A percentile compares a stretch with the other conserved stretches of the same genome.
Evolutionary conservation across 2,113 vertebrate genomes (phyloP).

Genomic region (Eudyptes chrysolophus): DNA sequence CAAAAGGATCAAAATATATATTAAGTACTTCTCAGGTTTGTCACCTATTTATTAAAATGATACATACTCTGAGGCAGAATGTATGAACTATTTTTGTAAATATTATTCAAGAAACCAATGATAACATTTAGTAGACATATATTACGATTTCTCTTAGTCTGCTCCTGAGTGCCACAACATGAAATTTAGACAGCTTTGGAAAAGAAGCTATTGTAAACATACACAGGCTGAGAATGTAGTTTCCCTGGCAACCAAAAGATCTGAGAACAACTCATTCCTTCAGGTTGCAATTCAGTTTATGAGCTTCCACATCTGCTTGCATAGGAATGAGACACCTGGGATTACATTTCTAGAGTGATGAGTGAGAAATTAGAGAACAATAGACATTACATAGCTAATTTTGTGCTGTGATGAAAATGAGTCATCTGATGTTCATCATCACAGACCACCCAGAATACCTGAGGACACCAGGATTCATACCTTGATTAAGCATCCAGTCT

Average conservation of each 20-base stretch:
- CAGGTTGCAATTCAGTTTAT: slow-evolving; percentile 65
- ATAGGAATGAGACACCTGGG: slow-evolving; percentile 61
- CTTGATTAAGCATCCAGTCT: not conserved
- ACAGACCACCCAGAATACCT: not conserved
- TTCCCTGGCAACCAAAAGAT: slow-evolving; percentile 69
- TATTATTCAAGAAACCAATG: not conserved
- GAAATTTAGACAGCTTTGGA: slow-evolving; percentile 39
- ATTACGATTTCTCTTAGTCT: not conserved
- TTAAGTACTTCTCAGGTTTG: not conserved
- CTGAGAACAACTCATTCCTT: slow-evolving; percentile 40
- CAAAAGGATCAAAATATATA: not conserved
- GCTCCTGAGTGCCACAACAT: not conserved
- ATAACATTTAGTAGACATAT: not conserved
- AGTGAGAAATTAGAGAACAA: slow-evolving; percentile 57
- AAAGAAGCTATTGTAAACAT: slow-evolving; percentile 22
- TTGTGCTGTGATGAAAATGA: slow-evolving; percentile 32
- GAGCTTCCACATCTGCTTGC: slow-evolving; percentile 59
- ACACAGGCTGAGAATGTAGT: slow-evolving; percentile 28
- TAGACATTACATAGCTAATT: slow-evolving; percentile 41
- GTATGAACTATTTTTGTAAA: not conserved
- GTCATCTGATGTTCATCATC: not conserved
- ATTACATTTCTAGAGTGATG: slow-evolving; percentile 48
- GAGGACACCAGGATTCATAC: not conserved
- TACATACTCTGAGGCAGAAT: not conserved
- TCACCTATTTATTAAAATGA: not conserved